Base-by-base conservation (phyloP, 2,797 vertebrate species). In the Bufotes viridis region DNA sequence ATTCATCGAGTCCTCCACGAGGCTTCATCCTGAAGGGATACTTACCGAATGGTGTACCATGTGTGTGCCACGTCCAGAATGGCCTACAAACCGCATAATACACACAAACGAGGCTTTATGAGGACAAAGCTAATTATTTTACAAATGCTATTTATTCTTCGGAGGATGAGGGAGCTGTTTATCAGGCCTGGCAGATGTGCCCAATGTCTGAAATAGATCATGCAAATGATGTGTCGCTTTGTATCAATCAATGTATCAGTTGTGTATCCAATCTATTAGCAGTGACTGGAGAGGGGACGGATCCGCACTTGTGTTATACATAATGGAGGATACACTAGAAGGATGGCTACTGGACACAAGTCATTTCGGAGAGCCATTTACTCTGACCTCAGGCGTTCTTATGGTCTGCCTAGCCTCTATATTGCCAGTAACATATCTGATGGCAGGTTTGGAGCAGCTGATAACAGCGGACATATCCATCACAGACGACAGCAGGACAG, bases 201-300 rank as follows among this genome's bases (percentile, higher is more conserved):
- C 72, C 29, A 74, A 75, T 81, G 20, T 51, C 70, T n/a, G 17
- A 86, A 72, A 86, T 78, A 63, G 63, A 55, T 75, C n/a, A 82
- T 82, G 79, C 29, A 87, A 49, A 83, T 82, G 0, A 82, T 57
- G 49, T 67, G 61, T 83, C 80, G 24, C 24, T 76, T 63, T 75
- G n/a, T 85, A 78, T 75, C 18, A 81, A 81, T 67, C 80, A 49
- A n/a, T 67, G 80, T 67, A 84, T 61, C 57, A 75, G 12, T 58
- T 75, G 70, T 34, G 14, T 75, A 75, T 49, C 20, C 26, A 49
- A 60, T 72, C n/a, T 87, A 81, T 72, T 81, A 58, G 34, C 65
- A 24, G 18, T 81, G 60, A 53, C 24, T 78, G 75, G 78, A 55
- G 63, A 65, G 10, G 15, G 11, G 72, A 70, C 51, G 15, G 26